Evolutionary conservation across 2,113 vertebrate genomes (phyloP).

Genomic region (Centropus bengalensis): DNA sequence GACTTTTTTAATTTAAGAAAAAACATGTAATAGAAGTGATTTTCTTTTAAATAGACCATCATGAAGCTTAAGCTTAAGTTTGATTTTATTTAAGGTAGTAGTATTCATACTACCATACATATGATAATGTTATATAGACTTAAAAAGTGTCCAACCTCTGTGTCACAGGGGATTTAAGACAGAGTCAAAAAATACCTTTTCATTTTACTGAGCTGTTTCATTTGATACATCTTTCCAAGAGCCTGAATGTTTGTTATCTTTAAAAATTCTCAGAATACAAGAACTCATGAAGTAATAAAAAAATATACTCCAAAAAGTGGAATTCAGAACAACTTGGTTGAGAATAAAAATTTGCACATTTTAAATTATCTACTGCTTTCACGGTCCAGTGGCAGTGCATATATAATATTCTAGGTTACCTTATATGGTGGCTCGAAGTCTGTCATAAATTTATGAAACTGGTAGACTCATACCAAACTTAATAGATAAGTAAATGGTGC

Average conservation of each 20-base stretch:
- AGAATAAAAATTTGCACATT: neutral
- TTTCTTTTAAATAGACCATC: neutral
- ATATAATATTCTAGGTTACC: neutral
- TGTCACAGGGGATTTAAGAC: neutral
- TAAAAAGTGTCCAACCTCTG: neutral
- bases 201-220: neutral
- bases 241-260: neutral
- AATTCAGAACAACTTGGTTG: neutral
- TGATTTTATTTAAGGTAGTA: neutral
- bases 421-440: neutral
- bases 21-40: neutral
- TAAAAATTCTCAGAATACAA: neutral
- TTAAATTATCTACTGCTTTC: neutral
- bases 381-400: neutral
- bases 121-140: neutral
- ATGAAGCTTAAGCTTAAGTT: neutral
- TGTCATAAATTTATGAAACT: neutral
- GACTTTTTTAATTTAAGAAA: neutral
- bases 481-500: neutral
- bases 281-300: neutral
- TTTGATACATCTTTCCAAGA: neutral
- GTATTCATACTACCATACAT: neutral
- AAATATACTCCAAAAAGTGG: neutral
- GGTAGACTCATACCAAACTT: neutral
- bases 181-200: neutral